phyloP scores from a whole-genome alignment of 1,140 invertebrate genomes.

The Zaprionus davidi region DNA sequence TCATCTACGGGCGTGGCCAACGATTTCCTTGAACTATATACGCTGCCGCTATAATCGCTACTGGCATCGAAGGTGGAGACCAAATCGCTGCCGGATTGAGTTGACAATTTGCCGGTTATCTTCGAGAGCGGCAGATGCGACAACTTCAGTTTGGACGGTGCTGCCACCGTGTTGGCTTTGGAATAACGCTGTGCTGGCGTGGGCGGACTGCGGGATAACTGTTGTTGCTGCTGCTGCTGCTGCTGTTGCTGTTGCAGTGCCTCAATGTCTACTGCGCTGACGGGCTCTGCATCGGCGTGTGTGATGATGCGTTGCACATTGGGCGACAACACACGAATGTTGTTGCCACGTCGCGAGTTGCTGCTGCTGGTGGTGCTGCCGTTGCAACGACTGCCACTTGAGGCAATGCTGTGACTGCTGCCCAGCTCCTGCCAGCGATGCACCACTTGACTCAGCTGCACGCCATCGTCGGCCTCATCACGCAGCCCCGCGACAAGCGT shows the following conservation, averaged over 20 bases:
- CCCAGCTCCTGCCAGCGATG: conserved; percentile 63
- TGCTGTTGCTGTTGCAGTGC: conserved; percentile 61
- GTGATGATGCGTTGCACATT: conserved; percentile 82
- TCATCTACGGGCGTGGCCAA: conserved; percentile 50
- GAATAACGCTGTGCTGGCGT: conserved; percentile 53
- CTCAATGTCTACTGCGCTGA: conserved; percentile 72
- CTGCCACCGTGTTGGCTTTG: conserved; percentile 41
- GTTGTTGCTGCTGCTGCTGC: conserved; percentile 27
- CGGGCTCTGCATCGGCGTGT: conserved; percentile 68
- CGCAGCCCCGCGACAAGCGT: conserved; percentile 64
- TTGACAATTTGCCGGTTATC: conserved; percentile 76
- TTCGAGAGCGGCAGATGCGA: conserved; percentile 80
- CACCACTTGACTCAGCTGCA: conserved; percentile 65
- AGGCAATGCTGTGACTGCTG: conserved; percentile 68
- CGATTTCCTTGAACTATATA: conserved; percentile 1
- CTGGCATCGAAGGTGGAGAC: conserved; percentile 76
- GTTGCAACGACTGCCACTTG: conserved; percentile 44
- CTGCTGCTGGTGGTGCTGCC: conserved; percentile 11
- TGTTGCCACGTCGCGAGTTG: conserved; percentile 63
- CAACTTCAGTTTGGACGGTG: conserved; percentile 61
- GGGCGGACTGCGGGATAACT: conserved; percentile 24
- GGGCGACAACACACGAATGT: conserved; percentile 77
- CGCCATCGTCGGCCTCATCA: conserved; percentile 71
- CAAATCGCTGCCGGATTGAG: conserved; percentile 78
- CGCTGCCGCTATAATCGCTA: conserved; percentile 51